Conservation (phyloP, 1,140 invertebrate species). For the Cydia splendana region DNA sequence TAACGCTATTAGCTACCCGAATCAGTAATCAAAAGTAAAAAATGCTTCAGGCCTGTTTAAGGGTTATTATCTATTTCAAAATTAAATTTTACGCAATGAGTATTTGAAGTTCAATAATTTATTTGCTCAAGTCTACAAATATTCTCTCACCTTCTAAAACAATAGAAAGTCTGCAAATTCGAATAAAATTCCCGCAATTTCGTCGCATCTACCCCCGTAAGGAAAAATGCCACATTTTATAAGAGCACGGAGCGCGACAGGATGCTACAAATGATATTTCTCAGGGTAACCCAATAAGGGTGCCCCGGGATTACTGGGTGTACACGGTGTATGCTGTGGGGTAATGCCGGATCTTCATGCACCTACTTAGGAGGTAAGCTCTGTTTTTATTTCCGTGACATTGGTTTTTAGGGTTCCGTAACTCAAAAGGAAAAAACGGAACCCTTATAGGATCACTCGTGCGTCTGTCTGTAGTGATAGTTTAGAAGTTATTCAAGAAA, state of each 20-base stretch:
- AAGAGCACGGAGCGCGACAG: constrained; percentile 19
- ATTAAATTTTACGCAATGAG: too few species aligned
- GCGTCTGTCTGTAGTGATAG: too few species aligned
- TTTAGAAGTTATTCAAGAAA: too few species aligned
- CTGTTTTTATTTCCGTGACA: neutral
- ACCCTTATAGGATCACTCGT: too few species aligned
- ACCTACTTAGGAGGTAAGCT: constrained; percentile 1
- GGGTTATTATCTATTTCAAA: too few species aligned
- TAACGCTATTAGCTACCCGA: too few species aligned
- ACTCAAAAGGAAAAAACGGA: too few species aligned
- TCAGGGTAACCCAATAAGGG: constrained; percentile 30
- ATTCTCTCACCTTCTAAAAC: neutral
- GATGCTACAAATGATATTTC: constrained; percentile 32
- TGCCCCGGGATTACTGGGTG: constrained; percentile 18
- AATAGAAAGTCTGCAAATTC: neutral
- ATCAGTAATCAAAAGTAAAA: too few species aligned
- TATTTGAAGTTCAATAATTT: too few species aligned
- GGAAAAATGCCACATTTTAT: constrained; percentile 20
- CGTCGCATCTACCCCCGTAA: constrained; percentile 4
- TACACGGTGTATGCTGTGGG: neutral
- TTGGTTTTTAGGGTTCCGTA: too few species aligned
- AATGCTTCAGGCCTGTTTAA: too few species aligned
- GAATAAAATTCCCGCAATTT: neutral
- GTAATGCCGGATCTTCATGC: constrained; percentile 2
- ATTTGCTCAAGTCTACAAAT: too few species aligned